Conservation (phyloP, 2,797 vertebrate species). For the Eulemur coronatus region DNA sequence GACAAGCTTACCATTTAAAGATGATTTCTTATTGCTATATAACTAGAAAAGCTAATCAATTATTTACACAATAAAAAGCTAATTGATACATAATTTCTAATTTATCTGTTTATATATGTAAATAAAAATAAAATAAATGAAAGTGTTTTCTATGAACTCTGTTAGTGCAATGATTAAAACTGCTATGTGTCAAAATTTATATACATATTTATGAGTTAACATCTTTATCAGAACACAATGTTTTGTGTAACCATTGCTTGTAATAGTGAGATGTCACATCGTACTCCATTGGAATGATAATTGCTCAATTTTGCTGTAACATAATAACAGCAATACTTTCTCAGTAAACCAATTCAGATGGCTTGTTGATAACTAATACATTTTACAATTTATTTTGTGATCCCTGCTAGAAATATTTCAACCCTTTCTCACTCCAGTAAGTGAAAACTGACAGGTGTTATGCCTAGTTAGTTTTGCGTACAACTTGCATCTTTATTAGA, state of each 20-base stretch:
- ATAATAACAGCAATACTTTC: background rate
- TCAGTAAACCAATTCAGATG: constrained; percentile 38
- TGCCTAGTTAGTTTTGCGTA: background rate
- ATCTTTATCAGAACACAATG: constrained; percentile 2
- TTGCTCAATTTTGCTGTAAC: constrained; percentile 33
- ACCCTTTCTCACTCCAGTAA: constrained; percentile 3
- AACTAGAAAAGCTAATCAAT: background rate
- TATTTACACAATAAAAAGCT: background rate
- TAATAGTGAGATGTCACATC: background rate
- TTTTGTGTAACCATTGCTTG: background rate
- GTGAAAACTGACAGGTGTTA: constrained; percentile 45
- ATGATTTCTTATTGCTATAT: background rate
- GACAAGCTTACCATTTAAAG: background rate
- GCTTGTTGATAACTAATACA: background rate
- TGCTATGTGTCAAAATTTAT: background rate
- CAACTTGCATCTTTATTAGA: background rate
- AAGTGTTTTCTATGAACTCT: constrained; percentile 7
- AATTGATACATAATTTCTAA: background rate
- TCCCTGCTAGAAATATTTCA: constrained; percentile 42
- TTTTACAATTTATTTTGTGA: constrained; percentile 51
- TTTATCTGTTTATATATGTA: background rate
- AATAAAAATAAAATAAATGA: background rate
- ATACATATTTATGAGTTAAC: background rate
- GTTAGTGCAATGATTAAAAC: constrained; percentile 14
- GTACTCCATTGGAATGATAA: constrained; percentile 17